Evolutionary conservation across 1,140 invertebrate species (phyloP).

Genomic region (Episyrphus balteatus): DNA sequence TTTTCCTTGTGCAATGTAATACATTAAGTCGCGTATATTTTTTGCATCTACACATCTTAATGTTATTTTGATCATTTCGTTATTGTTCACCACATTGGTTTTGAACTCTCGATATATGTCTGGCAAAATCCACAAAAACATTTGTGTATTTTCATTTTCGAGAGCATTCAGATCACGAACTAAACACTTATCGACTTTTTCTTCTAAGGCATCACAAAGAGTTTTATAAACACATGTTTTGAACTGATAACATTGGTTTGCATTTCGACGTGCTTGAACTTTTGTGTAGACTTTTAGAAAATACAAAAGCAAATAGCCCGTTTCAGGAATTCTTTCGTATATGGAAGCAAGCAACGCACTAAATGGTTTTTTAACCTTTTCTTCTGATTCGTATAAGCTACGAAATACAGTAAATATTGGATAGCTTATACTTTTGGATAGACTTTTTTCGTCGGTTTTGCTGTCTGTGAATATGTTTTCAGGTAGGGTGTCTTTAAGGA

Average conservation of each 20-base stretch:
- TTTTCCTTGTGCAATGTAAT: constrained; percentile 80
- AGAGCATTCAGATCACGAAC: constrained; percentile 62
- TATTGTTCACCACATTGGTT: constrained; percentile 72
- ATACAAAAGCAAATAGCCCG: constrained; percentile 80
- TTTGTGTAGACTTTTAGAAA: constrained; percentile 68
- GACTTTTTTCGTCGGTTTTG: constrained; percentile 44
- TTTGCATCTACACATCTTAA: constrained; percentile 78
- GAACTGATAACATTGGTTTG: constrained; percentile 53
- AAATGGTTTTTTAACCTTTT: constrained; percentile 61
- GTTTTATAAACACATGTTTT: constrained; percentile 76
- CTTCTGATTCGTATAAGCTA: constrained; percentile 59
- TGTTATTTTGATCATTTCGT: constrained; percentile 73
- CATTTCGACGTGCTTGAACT: constrained; percentile 32
- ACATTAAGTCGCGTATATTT: constrained; percentile 82
- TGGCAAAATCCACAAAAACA: constrained; percentile 82
- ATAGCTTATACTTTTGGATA: constrained; percentile 59
- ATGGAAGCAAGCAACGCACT: constrained; percentile 63
- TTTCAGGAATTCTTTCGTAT: constrained; percentile 45
- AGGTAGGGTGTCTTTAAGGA: constrained; percentile 32
- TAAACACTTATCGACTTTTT: constrained; percentile 45
- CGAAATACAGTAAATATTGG: constrained; percentile 74
- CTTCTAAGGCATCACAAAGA: constrained; percentile 68
- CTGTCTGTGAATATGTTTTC: constrained; percentile 35
- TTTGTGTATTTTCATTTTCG: constrained; percentile 74
- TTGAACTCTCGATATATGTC: constrained; percentile 87